Evolutionary conservation across 2,797 vertebrate species (phyloP), one percentile per base, ranked within the genome.

Genomic region (Fundulus diaphanus): DNA sequence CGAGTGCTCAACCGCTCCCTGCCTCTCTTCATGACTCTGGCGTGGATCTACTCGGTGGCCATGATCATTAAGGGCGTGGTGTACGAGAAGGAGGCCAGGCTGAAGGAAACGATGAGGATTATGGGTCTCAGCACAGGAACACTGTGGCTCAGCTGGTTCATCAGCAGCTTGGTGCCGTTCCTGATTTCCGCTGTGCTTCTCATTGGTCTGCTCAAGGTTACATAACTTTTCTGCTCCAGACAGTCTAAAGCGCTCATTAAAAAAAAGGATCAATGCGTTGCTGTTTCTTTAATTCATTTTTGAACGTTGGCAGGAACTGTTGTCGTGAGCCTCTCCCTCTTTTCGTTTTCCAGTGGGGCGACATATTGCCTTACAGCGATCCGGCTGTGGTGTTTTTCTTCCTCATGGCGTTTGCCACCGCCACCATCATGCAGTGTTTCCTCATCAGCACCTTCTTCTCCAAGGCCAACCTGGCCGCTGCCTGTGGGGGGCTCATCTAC

Each of bases 11-110:
- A 97, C 85, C 95, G 96, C 72, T 97, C 96, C 0, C 89, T 99
- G 83, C 97, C 97, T 0, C 96, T 99, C 52, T 98, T 98, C 89
- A 96, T 99, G 96, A 97, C 95, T 0, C 92, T 98, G 88, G 96
- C 97, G 3, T 99, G 97, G 97, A 98, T 97, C 92, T 98, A 98
- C 89, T 97, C 97, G 0, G 97, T 99, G 89, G 96, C 97, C 16
- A 96, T 98, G 96, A 97, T 97, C 68, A 96, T 98, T 86, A 99
- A 98, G 90, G 96, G 96, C 0, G 92, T 99, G 80, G 98, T 98
- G 72, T 96, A 96, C 0, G 97, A 98, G 92, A 98, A 99, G 90
- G 97, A 99, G 86, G 96, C 94, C 0, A 94, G 97, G 9, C 95
- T 98, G 75, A 97, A 97, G 72, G 96, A 97, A 89, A 97, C 96